phyloP scores from a whole-genome alignment of 53 echinoderm and acorn worm species.

The Pentamera pediparva region DNA sequence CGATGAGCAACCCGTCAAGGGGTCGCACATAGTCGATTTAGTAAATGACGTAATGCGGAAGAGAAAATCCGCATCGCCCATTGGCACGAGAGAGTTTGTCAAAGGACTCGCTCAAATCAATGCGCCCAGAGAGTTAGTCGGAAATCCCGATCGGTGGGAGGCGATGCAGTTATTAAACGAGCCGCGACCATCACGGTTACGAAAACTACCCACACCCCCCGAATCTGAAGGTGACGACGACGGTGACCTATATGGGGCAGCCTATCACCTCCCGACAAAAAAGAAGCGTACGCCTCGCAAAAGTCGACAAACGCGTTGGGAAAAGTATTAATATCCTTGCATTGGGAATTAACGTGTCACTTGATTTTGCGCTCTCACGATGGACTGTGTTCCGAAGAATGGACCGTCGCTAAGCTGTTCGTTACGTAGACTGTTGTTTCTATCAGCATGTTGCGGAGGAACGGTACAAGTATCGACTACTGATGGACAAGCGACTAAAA shows the following conservation, averaged over 20 bases:
- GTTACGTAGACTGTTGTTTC: neutral
- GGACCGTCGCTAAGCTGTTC: neutral
- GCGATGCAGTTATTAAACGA: too few species aligned
- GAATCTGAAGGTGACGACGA: neutral
- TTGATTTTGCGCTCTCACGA: neutral
- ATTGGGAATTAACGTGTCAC: neutral
- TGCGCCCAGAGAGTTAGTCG: conserved; percentile 38
- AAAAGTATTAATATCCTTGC: neutral
- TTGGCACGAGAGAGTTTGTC: conserved; percentile 23
- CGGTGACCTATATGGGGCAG: neutral
- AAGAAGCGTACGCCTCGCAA: too few species aligned
- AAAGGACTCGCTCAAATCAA: conserved; percentile 18
- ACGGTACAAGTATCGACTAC: neutral
- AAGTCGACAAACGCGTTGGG: neutral
- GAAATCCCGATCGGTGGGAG: conserved; percentile 39
- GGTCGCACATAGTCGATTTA: conserved; percentile 45
- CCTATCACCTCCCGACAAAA: neutral
- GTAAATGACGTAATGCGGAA: conserved; percentile 46
- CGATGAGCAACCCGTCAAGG: neutral
- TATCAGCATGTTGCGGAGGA: neutral
- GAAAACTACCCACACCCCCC: neutral
- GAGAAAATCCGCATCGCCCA: conserved; percentile 8
- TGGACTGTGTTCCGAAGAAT: conserved; percentile 12
- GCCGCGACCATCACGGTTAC: neutral
- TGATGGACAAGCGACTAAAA: neutral